Conservation (phyloP, 2,888 invertebrate genomes). For the Dioctria rufipes region DNA sequence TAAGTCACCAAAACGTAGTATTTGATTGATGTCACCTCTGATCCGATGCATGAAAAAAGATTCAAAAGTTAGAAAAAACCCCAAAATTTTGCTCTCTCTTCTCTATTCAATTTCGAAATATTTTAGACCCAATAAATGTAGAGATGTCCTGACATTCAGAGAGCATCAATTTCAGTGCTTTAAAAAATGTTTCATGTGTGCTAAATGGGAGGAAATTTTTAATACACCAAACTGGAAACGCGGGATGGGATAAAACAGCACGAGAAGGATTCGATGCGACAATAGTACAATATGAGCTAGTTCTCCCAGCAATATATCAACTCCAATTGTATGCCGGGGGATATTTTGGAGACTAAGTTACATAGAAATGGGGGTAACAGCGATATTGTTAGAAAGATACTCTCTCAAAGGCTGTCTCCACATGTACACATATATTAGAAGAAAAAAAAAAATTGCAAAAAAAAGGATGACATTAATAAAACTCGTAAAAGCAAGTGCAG, state of each 20-base stretch:
- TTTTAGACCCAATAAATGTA: too few species aligned
- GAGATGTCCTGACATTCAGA: too few species aligned
- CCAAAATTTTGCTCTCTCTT: too few species aligned
- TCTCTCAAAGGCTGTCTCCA: background rate
- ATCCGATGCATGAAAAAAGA: too few species aligned
- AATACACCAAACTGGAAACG: background rate
- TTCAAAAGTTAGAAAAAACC: too few species aligned
- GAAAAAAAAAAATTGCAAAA: constrained; percentile 14
- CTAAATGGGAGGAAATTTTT: background rate
- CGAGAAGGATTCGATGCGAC: too few species aligned
- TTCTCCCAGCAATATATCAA: too few species aligned
- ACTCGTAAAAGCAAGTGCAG: constrained; percentile 46
- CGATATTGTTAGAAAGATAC: constrained; percentile 14
- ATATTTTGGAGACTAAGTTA: constrained; percentile 39
- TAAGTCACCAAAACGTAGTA: too few species aligned
- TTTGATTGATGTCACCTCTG: too few species aligned
- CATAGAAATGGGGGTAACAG: background rate
- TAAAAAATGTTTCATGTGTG: background rate
- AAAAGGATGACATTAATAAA: constrained; percentile 47
- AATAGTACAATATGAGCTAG: too few species aligned
- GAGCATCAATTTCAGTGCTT: background rate
- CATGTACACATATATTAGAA: background rate
- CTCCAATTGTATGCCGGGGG: background rate
- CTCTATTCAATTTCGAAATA: too few species aligned
- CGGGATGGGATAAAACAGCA: too few species aligned